A percentile compares a stretch with the other conserved stretches of the same genome.
Conservation (phyloP, 2,113 vertebrate species). For the Arothron firmamentum region DNA sequence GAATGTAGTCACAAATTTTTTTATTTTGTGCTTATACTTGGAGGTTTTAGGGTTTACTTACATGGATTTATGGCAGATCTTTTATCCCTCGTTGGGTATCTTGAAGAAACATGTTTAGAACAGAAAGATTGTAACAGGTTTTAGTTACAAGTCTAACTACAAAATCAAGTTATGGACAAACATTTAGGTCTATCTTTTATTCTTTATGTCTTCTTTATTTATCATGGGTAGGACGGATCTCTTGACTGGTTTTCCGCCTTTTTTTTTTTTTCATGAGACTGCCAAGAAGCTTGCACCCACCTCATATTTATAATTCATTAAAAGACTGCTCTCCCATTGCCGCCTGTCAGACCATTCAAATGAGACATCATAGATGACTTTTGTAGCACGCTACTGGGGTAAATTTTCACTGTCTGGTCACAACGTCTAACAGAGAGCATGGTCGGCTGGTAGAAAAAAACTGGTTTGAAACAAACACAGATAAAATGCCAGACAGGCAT, state of each 20-base stretch:
- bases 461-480: slow-evolving; percentile 20
- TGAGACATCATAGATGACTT: slow-evolving; percentile 64
- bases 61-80: slow-evolving; percentile 24
- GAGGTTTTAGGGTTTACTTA: neutral
- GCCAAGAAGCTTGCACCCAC: slow-evolving; percentile 51
- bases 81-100: neutral
- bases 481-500: slow-evolving; percentile 9
- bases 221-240: slow-evolving; percentile 16
- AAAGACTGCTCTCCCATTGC: slow-evolving; percentile 57
- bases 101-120: neutral
- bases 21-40: neutral
- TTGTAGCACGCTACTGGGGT: slow-evolving; percentile 48
- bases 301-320: slow-evolving; percentile 74
- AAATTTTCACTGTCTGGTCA: slow-evolving; percentile 40
- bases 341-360: slow-evolving; percentile 73
- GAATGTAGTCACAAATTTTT: neutral
- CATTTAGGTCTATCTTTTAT: no score
- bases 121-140: neutral
- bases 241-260: slow-evolving; percentile 60
- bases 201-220: no score
- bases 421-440: slow-evolving; percentile 46
- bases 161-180: no score
- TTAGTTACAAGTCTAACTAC: neutral
- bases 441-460: slow-evolving; percentile 26
- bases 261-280: slow-evolving; percentile 69